Evolutionary conservation across 2,797 vertebrate species (phyloP), one percentile per base, ranked within the genome.

Genomic region (Chelon labrosus): DNA sequence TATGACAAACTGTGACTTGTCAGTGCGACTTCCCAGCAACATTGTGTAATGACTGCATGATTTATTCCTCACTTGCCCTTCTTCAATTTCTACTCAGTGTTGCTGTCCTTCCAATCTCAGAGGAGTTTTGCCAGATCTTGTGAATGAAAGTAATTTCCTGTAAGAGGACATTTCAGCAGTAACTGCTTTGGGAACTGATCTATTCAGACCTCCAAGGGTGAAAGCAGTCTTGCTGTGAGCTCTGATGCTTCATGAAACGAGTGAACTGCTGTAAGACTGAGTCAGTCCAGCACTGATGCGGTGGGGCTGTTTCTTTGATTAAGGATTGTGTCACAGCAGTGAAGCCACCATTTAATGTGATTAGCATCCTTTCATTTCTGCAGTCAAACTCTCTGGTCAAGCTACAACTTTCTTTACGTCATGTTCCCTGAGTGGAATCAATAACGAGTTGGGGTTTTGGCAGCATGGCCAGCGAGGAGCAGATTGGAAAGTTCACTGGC

Each of bases 401-500:
- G 42, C n/a, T 16, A 25, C 39, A 67, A n/a, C 14, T 52, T 19
- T 11, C 20, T 71, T 55, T 22, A 65, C 14, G 1, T 53, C 63
- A 49, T 10, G 4, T 11, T 65, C 27, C 25, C 55, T 11, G n/a
- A 65, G 56, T 11, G 2, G 50, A 54, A 64, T 68, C 57, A 22
- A 25, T 47, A 44, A 60, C 27, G 47, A 50, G 25, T 60, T 0
- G 14, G 25, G 31, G 51, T 38, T 39, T 46, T 10, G 64, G 58
- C 69, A 69, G 51, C 50, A 0, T 0, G 50, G 46, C 52, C 4
- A 2, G 25, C 65, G 60, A 59, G 51, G 49, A 65, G 56, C 73
- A 69, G 69, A 66, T 58, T 59, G 68, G 64, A 76, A 47, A 69
- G 73, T 62, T 76, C 73, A 66, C 31, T 67, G 73, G 52, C 55